Percentiles rank a stretch among this genome's conserved stretches.
Evolutionary conservation across 1,140 invertebrate genomes (phyloP).

Genomic region (Subanguina moxae): DNA sequence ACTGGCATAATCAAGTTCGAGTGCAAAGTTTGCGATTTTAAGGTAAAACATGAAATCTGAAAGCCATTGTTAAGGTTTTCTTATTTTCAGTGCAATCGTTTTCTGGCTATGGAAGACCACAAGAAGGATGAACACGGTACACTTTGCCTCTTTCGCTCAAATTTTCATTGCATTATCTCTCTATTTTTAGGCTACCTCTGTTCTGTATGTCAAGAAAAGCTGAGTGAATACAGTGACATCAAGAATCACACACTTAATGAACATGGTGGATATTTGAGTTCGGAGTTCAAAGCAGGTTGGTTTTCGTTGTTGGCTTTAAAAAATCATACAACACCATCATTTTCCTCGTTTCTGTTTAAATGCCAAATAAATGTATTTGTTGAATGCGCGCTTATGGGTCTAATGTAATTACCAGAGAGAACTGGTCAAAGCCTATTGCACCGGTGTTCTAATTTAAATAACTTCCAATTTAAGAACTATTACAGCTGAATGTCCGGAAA

Average conservation of each 20-base stretch:
- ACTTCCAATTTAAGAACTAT: no score
- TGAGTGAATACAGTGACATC: slow-evolving; percentile 55
- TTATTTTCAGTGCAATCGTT: slow-evolving; percentile 50
- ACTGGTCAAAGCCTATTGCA: no score
- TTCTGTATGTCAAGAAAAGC: slow-evolving; percentile 43
- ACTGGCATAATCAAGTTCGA: slow-evolving; percentile 59
- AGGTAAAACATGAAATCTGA: no score
- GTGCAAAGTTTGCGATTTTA: slow-evolving; percentile 58
- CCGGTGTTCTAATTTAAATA: no score
- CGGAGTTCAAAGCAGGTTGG: slow-evolving; percentile 48
- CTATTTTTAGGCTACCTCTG: slow-evolving; percentile 32
- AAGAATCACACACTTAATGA: slow-evolving; percentile 56
- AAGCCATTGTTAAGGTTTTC: no score
- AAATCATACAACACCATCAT: no score
- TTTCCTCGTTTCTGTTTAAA: no score
- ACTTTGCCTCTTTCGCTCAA: slow-evolving; percentile 8
- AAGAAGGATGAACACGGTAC: slow-evolving; percentile 58
- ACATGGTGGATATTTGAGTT: slow-evolving; percentile 57
- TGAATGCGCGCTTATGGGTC: no score
- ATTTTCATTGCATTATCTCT: no score
- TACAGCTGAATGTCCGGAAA: no score
- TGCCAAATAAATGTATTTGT: no score
- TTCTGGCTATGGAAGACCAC: slow-evolving; percentile 57
- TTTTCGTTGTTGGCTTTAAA: slow-evolving; percentile 1
- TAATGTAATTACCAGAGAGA: no score